Evolutionary conservation across 2,113 vertebrate genomes (phyloP), one percentile per base, ranked within the genome.

Genomic region (Macquaria australasica): DNA sequence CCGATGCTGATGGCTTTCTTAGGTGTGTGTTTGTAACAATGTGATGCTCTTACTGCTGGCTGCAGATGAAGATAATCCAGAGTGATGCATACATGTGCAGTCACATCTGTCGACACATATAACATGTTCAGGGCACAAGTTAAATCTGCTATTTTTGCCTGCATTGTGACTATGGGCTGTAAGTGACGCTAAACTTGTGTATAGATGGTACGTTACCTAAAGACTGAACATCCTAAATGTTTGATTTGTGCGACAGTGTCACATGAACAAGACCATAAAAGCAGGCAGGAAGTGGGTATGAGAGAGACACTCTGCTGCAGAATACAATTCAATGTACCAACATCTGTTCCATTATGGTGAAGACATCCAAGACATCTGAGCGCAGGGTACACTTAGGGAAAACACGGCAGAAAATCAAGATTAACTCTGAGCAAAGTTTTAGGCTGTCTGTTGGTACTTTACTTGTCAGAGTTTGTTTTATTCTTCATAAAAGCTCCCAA

Each of bases 21-120:
- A 81, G 75, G 81, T 91, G 77, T 73, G 77, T 58, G 62, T 60
- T 51, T 73, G 77, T 58, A 88, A 85, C 86, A 82, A 58, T 58
- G 79, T 67, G 55, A 83, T 72, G 84, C 79, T 91, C 82, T 84
- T 74, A 87, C 86, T 85, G 70, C 87, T 87, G 84, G 88, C 79
- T 83, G 69, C 58, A 50, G 64, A 78, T 92, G 89, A 93, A 73
- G 79, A 74, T 94, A 85, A 94, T 92, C 72, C 25, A 56, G 51
- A 85, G 58, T 80, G 91, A 93, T 79, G 76, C 68, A 53, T 85
- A 77, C 81, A 77, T 88, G 82, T 87, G 82, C 78, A 88, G 59
- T 73, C 81, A 77, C 72, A 86, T 91, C 87, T 90, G 88, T 93
- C 77, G 83, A 77, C 85, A 77, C 55, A 63, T 86, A 63, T 20